Evolutionary conservation across 1,140 invertebrate genomes (phyloP).

Genomic region (Aphelinus atriplicis): DNA sequence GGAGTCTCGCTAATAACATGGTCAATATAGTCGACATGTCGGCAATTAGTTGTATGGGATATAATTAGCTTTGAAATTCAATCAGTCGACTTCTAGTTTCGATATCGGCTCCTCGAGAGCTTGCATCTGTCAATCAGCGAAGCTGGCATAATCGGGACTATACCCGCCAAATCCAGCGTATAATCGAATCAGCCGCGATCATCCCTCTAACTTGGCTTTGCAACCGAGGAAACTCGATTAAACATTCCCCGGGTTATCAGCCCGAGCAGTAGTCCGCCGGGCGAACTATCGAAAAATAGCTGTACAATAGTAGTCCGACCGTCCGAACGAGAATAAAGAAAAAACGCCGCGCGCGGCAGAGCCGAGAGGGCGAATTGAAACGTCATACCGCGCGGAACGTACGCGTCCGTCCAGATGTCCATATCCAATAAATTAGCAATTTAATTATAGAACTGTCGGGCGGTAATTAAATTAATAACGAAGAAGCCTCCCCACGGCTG

Average conservation of each 20-base stretch:
- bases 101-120: too few relatives aligned
- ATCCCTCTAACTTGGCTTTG: not conserved
- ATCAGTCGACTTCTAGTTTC: too few relatives aligned
- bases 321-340: not conserved
- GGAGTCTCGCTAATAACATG: too few relatives aligned
- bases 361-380: constrained; percentile 56
- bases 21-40: too few relatives aligned
- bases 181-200: too few relatives aligned
- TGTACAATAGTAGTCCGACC: not conserved
- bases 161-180: too few relatives aligned
- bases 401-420: constrained; percentile 52
- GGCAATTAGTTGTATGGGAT: too few relatives aligned
- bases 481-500: constrained; percentile 40
- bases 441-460: constrained; percentile 67
- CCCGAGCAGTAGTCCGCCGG: not conserved
- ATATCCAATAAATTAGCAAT: constrained; percentile 66
- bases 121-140: too few relatives aligned
- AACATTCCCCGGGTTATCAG: not conserved
- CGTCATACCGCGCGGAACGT: constrained; percentile 57
- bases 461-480: constrained; percentile 67
- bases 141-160: too few relatives aligned
- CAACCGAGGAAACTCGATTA: constrained; percentile 12
- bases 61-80: too few relatives aligned
- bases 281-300: constrained; percentile 12
- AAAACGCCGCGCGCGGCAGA: not conserved